These are phyloP conservation scores for Amazona vittata DNA, from an alignment of 2,113 vertebrate species.

Conservation along the genomic window DNA sequence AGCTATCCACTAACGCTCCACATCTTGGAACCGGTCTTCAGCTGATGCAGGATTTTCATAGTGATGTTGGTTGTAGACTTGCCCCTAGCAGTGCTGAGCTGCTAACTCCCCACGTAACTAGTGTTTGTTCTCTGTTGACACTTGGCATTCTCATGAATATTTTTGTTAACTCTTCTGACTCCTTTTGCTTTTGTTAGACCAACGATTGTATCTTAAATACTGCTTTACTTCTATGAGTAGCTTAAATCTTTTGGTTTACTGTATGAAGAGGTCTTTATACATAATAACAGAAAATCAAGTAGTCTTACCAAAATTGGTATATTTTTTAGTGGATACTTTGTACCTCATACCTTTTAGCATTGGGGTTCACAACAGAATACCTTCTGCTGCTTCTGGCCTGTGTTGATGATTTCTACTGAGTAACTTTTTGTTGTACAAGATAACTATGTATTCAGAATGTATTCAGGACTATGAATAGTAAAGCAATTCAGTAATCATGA, in stretches of 20 bases:
- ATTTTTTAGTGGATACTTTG: neutral
- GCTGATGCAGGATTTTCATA: neutral
- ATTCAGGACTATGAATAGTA: neutral
- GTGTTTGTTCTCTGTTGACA: neutral
- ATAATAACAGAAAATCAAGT: neutral
- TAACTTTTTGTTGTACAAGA: neutral
- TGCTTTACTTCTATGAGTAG: neutral
- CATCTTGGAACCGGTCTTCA: neutral
- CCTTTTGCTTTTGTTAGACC: neutral
- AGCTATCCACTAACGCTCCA: neutral
- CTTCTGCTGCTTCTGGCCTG: neutral
- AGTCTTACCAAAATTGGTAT: neutral
- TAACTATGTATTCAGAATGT: neutral
- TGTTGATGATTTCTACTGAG: neutral
- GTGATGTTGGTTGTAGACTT: accelerated
- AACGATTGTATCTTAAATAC: neutral
- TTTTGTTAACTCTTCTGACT: neutral
- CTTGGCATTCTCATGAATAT: neutral
- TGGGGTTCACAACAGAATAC: neutral
- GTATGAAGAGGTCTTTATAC: neutral
- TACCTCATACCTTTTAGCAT: accelerated
- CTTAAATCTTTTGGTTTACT: neutral
- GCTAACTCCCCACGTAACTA: neutral
- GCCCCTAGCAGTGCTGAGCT: neutral
- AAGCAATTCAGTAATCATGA: neutral